A percentile compares a stretch with the other conserved stretches of the same genome.
Evolutionary conservation across 2,797 vertebrate species (phyloP).

Genomic region (Pterois miles): DNA sequence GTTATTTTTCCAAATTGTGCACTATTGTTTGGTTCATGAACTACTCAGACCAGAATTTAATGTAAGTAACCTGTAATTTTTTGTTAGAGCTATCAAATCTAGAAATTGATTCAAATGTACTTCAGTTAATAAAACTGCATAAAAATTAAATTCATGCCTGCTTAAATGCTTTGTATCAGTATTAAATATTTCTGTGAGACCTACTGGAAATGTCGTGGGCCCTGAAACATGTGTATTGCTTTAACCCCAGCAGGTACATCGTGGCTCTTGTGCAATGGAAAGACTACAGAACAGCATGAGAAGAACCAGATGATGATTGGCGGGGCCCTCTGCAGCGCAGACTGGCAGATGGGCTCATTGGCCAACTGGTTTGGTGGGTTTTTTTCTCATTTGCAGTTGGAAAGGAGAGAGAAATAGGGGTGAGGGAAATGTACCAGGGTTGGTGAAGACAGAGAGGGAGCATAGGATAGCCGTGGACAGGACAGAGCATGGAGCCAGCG

Average conservation of each 20-base stretch:
- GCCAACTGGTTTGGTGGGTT: conserved; percentile 70
- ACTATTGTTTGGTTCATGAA: background rate
- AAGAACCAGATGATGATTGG: conserved; percentile 72
- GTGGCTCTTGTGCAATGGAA: conserved; percentile 59
- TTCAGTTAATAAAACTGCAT: background rate
- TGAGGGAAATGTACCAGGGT: conserved; percentile 26
- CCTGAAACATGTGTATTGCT: conserved; percentile 30
- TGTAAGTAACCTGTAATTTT: background rate
- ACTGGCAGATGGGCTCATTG: conserved; percentile 41
- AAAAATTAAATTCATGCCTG: background rate
- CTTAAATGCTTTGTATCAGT: background rate
- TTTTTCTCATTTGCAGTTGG: conserved; percentile 73
- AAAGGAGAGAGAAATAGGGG: conserved; percentile 39
- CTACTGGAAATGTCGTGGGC: background rate
- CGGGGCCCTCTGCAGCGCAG: conserved; percentile 73
- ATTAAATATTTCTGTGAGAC: conserved; percentile 2
- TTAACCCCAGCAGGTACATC: conserved; percentile 54
- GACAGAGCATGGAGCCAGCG: conserved; percentile 51
- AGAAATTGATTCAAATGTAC: background rate
- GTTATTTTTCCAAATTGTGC: background rate
- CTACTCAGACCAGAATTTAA: background rate
- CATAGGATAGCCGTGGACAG: conserved; percentile 9
- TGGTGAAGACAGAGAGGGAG: conserved; percentile 12
- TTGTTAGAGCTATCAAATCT: background rate
- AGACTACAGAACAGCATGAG: conserved; percentile 50